Percentiles rank a stretch among this genome's conserved stretches.
Conservation (phyloP, 1,140 invertebrate genomes). For the Augochlora pura region DNA sequence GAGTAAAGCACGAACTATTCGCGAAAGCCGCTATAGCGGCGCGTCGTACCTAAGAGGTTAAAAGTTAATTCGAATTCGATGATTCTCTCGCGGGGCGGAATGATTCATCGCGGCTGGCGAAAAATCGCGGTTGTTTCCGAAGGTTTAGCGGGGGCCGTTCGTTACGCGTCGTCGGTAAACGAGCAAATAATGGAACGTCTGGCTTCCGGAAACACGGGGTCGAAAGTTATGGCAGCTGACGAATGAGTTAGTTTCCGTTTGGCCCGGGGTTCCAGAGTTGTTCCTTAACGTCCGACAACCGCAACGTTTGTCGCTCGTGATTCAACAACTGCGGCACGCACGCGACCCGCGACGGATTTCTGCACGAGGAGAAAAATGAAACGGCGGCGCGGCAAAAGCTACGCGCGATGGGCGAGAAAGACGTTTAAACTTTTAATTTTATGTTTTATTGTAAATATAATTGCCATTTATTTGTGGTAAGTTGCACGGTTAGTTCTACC, state of each 20-base stretch:
- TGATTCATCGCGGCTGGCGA: not conserved
- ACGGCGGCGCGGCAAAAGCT: too few species aligned
- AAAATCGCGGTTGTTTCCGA: not conserved
- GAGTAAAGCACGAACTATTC: too few species aligned
- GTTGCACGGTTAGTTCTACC: too few species aligned
- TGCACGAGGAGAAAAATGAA: too few species aligned
- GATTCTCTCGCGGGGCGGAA: not conserved
- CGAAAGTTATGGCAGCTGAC: conserved; percentile 21
- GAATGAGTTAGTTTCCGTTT: conserved; percentile 15
- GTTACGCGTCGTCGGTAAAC: not conserved
- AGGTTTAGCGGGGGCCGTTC: not conserved
- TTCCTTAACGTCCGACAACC: not conserved
- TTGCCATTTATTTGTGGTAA: too few species aligned
- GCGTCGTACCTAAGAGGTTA: too few species aligned
- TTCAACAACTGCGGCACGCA: not conserved
- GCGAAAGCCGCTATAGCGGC: too few species aligned
- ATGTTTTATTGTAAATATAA: too few species aligned
- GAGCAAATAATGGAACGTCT: conserved; percentile 6
- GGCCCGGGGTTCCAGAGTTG: not conserved
- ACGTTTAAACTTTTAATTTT: too few species aligned
- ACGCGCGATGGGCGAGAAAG: too few species aligned
- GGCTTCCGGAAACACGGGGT: not conserved
- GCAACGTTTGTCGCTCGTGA: not conserved
- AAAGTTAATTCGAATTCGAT: too few species aligned
- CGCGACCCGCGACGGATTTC: too few species aligned